Conservation (phyloP, 1,140 invertebrate species). For the Dryas iulia region DNA sequence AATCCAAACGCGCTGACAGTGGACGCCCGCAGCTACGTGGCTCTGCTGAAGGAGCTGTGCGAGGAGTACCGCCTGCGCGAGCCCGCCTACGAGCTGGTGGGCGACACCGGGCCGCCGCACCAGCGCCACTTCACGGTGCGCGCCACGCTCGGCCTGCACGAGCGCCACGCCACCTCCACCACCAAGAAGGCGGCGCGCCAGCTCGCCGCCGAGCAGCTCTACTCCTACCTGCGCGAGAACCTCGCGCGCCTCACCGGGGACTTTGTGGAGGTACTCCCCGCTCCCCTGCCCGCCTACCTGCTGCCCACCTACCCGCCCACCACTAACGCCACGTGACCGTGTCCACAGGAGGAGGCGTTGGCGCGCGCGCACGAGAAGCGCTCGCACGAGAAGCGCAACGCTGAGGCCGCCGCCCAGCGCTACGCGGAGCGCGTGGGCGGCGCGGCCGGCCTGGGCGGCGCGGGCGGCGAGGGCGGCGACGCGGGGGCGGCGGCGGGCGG, state of each 20-base stretch:
- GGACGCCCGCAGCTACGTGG: conserved; percentile 51
- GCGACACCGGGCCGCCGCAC: conserved; percentile 68
- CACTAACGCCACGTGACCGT: too few relatives aligned
- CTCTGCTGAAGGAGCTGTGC: conserved; percentile 62
- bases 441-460: background rate
- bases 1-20: background rate
- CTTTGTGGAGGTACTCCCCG: conserved; percentile 56
- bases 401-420: background rate
- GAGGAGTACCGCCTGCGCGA: conserved; percentile 53
- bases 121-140: conserved; percentile 54
- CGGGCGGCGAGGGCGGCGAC: background rate
- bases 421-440: background rate
- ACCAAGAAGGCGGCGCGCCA: conserved; percentile 66
- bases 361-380: conserved; percentile 55
- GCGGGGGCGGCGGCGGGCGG: conserved; percentile 8
- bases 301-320: too few relatives aligned
- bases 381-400: conserved; percentile 42
- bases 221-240: conserved; percentile 60
- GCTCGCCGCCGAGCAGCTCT: conserved; percentile 60
- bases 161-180: conserved; percentile 51
- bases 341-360: conserved; percentile 58
- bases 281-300: too few relatives aligned
- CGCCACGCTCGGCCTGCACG: conserved; percentile 47
- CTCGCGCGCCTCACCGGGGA: conserved; percentile 50
- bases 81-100: conserved; percentile 50